Conservation (phyloP, 92 coral and sea anemone genomes). For the Virgularia gustaviana region DNA sequence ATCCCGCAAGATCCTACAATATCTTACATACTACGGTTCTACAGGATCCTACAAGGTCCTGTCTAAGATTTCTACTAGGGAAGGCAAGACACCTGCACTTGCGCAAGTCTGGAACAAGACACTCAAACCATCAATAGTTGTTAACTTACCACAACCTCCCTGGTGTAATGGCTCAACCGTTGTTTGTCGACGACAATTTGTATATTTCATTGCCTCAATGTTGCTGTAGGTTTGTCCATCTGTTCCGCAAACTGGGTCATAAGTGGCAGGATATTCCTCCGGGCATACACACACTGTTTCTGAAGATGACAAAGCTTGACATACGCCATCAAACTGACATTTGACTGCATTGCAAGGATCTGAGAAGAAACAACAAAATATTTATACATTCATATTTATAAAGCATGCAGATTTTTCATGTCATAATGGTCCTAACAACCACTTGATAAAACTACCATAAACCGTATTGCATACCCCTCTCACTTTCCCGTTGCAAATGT, state of each 20-base stretch:
- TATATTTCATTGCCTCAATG: conserved; percentile 18
- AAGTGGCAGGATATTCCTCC: not conserved
- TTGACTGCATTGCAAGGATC: conserved; percentile 8
- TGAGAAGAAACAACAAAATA: not conserved
- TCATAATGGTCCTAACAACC: no score
- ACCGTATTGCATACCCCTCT: no score
- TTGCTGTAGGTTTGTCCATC: conserved; percentile 34
- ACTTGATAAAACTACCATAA: no score
- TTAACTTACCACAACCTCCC: conserved; percentile 29
- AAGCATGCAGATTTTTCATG: no score
- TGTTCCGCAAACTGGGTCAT: conserved; percentile 26
- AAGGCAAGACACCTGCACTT: not conserved
- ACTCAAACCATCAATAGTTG: not conserved
- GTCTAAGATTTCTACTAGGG: no score
- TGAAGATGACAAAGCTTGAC: conserved; percentile 2
- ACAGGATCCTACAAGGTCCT: no score
- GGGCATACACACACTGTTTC: conserved; percentile 15
- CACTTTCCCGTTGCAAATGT: no score
- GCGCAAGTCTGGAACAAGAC: not conserved
- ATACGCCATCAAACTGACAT: conserved; percentile 12
- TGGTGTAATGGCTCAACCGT: not conserved
- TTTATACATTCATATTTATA: no score
- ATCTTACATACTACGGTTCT: no score
- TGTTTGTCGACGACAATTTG: conserved; percentile 2
- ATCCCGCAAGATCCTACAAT: no score